Conservation (phyloP, 2,113 vertebrate genomes). For the Athene noctua region DNA sequence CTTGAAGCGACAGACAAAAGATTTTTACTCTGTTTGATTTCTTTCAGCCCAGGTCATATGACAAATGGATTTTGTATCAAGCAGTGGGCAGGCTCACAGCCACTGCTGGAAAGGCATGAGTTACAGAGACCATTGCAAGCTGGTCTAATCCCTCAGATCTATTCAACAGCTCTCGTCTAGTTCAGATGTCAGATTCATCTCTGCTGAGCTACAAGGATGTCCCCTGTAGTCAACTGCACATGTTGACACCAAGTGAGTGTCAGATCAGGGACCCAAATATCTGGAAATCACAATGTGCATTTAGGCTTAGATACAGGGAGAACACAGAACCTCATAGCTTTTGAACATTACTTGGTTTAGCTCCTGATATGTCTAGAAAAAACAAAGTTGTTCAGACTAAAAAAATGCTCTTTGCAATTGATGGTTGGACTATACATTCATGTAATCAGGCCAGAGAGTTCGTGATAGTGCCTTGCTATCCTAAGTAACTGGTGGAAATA, state of each 20-base stretch:
- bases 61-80: background rate
- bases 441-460: background rate
- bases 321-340: background rate
- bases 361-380: background rate
- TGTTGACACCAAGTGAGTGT: accelerated
- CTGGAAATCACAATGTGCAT: background rate
- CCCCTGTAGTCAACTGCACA: background rate
- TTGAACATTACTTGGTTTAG: background rate
- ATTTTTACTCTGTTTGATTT: background rate
- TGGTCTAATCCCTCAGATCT: background rate
- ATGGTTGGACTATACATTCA: background rate
- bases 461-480: background rate
- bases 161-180: background rate
- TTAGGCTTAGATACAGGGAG: background rate
- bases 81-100: background rate
- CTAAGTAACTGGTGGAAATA: background rate
- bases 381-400: background rate
- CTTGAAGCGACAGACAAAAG: background rate
- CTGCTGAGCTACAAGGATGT: background rate
- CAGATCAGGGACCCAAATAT: background rate
- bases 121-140: background rate
- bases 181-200: background rate
- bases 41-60: background rate
- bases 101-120: background rate
- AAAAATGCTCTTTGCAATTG: background rate